Evolutionary conservation across 2,113 vertebrate species (phyloP), one percentile per base, ranked within the genome.

Genomic region (Ciconia boyciana): DNA sequence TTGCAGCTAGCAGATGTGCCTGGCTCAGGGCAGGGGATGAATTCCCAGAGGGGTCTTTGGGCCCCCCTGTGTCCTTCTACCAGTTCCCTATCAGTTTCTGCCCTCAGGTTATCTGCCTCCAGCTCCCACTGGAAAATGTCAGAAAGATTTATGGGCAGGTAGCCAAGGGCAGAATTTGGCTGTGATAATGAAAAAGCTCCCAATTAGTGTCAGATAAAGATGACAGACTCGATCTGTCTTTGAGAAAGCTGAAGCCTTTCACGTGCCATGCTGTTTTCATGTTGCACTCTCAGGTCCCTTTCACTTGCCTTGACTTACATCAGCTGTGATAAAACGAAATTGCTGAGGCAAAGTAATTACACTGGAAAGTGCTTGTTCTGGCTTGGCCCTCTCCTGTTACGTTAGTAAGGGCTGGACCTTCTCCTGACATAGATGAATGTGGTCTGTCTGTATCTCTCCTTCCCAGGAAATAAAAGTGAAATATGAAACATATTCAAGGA

Each of bases 131-230:
- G 74, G 65, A 88, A 94, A 71, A 93, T 49, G 68, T 72, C 92
- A 91, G 52, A 78, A 90, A 91, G 86, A 94, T 92, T 87, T 93
- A 95, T 76, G 22, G 64, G 69, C 66, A 54, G 57, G 34, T 89
- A 85, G 76, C 65, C 89, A 93, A 93, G 89, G 92, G 85, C 85
- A 94, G 64, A 94, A 94, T 93, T 92, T 84, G 44, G 10, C 91
- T 82, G 93, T 85, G 89, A 95, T 96, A 89, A 93, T 94, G 93
- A 84, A 92, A 95, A 93, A 79, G 52, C 66, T 96, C 88, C 85
- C 92, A 86, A 89, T 96, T 95, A 96, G 64, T 62, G 72, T 91
- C 90, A 93, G 92, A 95, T 93, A 93, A 92, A 96, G 83, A 64
- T 55, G 95, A 94, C 90, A 96, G 83, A 44, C 76, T 89, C 2